Conservation (phyloP, 2,888 invertebrate species). For the Torymus auratus region DNA sequence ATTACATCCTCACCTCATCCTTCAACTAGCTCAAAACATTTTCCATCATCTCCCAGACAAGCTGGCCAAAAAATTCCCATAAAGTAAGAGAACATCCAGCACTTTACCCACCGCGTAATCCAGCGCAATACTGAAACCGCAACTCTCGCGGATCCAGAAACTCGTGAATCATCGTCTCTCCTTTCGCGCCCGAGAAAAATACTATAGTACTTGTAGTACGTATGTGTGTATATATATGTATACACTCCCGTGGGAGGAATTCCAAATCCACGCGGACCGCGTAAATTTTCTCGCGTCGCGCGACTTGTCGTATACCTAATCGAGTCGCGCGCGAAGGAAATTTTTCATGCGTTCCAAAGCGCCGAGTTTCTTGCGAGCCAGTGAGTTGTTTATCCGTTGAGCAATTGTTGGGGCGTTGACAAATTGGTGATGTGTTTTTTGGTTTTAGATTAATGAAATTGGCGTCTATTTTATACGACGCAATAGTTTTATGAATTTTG, state of each 20-base stretch:
- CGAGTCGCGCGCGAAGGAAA: not conserved
- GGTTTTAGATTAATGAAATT: too few relatives aligned
- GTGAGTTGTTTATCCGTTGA: too few relatives aligned
- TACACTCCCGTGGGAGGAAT: not conserved
- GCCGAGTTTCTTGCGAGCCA: too few relatives aligned
- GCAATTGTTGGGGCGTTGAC: too few relatives aligned
- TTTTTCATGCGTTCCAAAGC: too few relatives aligned
- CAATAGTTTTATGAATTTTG: too few relatives aligned
- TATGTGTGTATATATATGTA: not conserved
- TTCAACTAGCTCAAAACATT: too few relatives aligned
- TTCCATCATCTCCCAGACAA: too few relatives aligned
- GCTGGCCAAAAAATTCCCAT: not conserved
- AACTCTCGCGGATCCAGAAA: not conserved
- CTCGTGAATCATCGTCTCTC: constrained; percentile 6
- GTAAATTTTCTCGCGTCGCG: not conserved
- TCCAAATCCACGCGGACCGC: not conserved
- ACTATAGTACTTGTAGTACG: not conserved
- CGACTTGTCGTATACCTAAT: not conserved
- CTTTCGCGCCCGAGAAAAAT: not conserved
- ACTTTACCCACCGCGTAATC: constrained; percentile 1
- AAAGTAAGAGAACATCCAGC: too few relatives aligned
- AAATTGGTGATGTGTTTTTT: too few relatives aligned
- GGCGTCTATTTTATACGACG: too few relatives aligned
- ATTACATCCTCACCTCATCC: too few relatives aligned
- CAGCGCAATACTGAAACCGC: not conserved